Evolutionary conservation across 1,140 invertebrate species (phyloP), one percentile per base, ranked within the genome.

Genomic region (Drosophila pectinifera): DNA sequence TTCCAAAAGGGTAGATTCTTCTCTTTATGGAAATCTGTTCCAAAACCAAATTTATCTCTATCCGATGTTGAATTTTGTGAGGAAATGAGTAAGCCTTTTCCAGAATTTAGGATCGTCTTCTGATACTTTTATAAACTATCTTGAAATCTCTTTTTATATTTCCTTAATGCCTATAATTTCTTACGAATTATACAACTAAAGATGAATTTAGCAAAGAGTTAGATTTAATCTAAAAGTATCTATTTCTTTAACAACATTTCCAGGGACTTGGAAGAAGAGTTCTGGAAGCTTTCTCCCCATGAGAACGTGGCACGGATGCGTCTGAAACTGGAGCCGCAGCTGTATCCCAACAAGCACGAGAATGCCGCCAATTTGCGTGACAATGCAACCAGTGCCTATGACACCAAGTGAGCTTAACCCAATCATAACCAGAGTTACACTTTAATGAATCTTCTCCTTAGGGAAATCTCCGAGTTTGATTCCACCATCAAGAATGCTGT

Each of bases 261-360:
- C 68, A 93, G 93, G 4, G 74, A 70, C 2, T 18, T 67, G 6
- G 53, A 64, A 3, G 83, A 92, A 24, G 84, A 92, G 43, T 93
- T 93, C 67, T 94, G 94, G 95, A 95, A 94, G 72, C 88, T 95
- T 5, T 95, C 95, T 4, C 93, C 93, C 39, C 94, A 95, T 72
- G 95, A 95, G 77, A 95, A 95, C 82, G 94, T 94, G 39, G 93
- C 93, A 2, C 92, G 95, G 36, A 95, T 95, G 95, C 92, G 95
- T 18, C 92, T 95, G 1, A 95, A 95, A 77, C 83, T 95, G 49
- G 92, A 94, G 43, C 94, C 93, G 0, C 77, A 93, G 92, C 65
- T 95, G 92, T 93, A 94, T 94, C 90, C 91, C 31, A 92, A 92
- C 34, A 82, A 85, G 34, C 95, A 95, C 72, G 93, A 92, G n/a